These are phyloP conservation scores for Drosophila quasianomalipes DNA, from an alignment of 2,888 invertebrate species.

Conservation along the genomic window DNA sequence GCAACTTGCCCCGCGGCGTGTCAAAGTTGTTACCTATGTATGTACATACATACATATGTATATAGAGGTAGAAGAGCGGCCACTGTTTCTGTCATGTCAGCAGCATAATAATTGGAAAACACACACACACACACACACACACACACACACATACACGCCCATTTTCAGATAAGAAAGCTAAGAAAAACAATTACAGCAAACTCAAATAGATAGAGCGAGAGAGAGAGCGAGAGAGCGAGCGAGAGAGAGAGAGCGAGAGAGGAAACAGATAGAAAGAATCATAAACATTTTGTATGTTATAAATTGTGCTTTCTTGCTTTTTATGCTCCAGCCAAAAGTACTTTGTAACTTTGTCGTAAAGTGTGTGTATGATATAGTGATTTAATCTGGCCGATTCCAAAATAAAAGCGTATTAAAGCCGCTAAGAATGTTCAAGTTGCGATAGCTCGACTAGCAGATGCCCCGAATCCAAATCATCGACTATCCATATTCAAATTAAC, in stretches of 20 bases:
- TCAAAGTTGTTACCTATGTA: conserved; percentile 4
- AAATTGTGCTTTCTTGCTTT: conserved; percentile 3
- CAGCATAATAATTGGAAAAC: conserved; percentile 52
- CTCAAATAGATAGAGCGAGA: neutral
- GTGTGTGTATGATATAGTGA: neutral
- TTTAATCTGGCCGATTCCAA: conserved; percentile 1
- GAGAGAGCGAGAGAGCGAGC: neutral
- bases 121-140: neutral
- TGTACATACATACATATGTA: neutral
- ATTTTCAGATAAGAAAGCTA: conserved; percentile 9
- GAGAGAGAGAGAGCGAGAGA: neutral
- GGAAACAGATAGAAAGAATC: neutral
- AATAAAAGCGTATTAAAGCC: neutral
- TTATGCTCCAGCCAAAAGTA: neutral
- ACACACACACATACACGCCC: neutral
- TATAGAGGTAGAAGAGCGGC: neutral
- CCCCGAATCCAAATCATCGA: neutral
- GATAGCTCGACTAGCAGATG: neutral
- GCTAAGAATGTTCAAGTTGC: neutral
- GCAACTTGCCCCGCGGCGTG: conserved; percentile 5
- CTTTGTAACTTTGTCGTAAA: neutral
- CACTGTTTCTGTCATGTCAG: conserved; percentile 45
- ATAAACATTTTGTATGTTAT: conserved; percentile 1
- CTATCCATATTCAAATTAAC: neutral
- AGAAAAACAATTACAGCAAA: conserved; percentile 12